Evolutionary conservation across 2,888 invertebrate genomes (phyloP), one percentile per base, ranked within the genome.

Genomic region (Baccha elongata): DNA sequence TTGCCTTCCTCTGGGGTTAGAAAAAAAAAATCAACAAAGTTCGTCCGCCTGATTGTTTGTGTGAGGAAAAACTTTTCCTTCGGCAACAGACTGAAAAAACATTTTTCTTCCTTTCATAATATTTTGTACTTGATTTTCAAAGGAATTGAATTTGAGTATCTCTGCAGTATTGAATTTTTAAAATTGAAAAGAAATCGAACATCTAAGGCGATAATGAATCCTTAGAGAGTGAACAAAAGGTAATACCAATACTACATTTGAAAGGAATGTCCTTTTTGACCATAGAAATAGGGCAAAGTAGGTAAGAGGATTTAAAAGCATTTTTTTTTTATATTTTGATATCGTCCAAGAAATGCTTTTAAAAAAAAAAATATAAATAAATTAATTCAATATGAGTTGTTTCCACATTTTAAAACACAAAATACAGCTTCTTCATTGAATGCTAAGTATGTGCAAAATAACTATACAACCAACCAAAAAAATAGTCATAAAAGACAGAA

Each of bases 111-210:
- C n/a, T n/a, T 40, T 40, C 13, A 19, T 44, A 15, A 44, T 15
- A 11, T 15, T 53, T 35, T 58, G 29, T 44, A 46, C 37, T 69
- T 58, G 50, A 23, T 23, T 62, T 13, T 40, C n/a, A 13, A 40
- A 13, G 37, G 37, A 52, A 60, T 68, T 62, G 8, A 8, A 7
- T 32, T 75, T 58, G 60, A 52, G 67, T 60, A n/a, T n/a, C 60
- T 35, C 13, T 13, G 53, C 62, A 62, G 40, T 29, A 46, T 52
- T 68, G 53, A 69, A 37, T 69, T 53, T 29, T 42, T 32, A 48
- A n/a, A 53, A 75, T 40, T 75, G 53, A 62, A 69, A 46, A 26
- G 26, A n/a, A 53, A 55, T 64, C 32, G 64, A 65, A 55, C 58
- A 65, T 62, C 15, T 68, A 53, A 21, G 23, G 68, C 37, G 55